These are phyloP conservation scores for Amphiprion percula DNA, from an alignment of 2,113 vertebrate genomes.

Conservation along the genomic window DNA sequence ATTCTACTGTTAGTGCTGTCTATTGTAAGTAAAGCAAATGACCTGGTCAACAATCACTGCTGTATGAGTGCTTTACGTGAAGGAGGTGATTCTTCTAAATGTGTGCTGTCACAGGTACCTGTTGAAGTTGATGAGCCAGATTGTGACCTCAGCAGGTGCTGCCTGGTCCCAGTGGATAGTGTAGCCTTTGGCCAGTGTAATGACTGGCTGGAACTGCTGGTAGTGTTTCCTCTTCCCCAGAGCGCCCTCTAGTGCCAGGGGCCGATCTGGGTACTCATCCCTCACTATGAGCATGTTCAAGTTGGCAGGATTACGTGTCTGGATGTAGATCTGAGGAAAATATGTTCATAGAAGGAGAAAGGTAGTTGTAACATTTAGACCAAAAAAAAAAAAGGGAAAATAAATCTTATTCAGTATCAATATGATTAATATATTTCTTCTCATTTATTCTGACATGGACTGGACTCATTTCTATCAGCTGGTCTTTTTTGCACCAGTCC, in stretches of 20 bases:
- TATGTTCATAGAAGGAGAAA: neutral
- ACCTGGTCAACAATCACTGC: neutral
- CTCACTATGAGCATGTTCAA: slow-evolving; percentile 92
- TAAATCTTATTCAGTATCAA: no score
- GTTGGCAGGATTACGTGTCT: slow-evolving; percentile 90
- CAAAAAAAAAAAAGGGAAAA: neutral
- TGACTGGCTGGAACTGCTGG: slow-evolving; percentile 97
- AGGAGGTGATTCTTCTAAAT: no score
- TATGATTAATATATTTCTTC: no score
- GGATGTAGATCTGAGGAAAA: slow-evolving; percentile 90
- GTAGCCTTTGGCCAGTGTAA: slow-evolving; percentile 93
- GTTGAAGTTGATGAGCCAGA: slow-evolving; percentile 99
- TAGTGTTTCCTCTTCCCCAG: slow-evolving; percentile 93
- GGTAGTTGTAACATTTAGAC: neutral
- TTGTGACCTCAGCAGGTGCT: slow-evolving; percentile 91
- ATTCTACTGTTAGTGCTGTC: neutral
- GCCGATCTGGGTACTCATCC: slow-evolving; percentile 90
- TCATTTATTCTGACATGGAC: no score
- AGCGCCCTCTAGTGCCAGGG: slow-evolving; percentile 91
- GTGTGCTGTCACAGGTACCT: slow-evolving; percentile 72
- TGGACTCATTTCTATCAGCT: no score
- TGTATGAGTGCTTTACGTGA: neutral
- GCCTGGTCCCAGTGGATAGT: slow-evolving; percentile 95
- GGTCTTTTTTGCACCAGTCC: no score
- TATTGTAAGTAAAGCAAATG: neutral